Evolutionary conservation across 2,888 invertebrate species (phyloP).

Genomic region (Morpho achilles): DNA sequence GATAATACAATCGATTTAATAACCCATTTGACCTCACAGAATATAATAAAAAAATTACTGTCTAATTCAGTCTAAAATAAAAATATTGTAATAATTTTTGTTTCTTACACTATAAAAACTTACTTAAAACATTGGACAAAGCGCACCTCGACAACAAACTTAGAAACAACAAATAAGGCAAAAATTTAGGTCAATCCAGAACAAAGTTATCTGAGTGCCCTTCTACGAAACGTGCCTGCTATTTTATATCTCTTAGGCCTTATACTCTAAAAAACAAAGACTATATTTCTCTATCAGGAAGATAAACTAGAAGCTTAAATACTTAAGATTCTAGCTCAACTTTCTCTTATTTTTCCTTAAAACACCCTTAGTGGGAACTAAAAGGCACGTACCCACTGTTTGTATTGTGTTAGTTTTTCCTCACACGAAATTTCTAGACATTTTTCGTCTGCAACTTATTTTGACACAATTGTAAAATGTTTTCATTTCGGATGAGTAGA

Average conservation of each 20-base stretch:
- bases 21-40: too few species aligned
- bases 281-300: conserved; percentile 2
- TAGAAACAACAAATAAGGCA: conserved; percentile 5
- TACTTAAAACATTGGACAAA: too few species aligned
- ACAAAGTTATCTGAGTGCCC: conserved; percentile 18
- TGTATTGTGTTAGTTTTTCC: conserved; percentile 25
- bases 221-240: conserved; percentile 11
- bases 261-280: conserved; percentile 3
- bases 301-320: too few species aligned
- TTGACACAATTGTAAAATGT: conserved; percentile 22
- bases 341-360: conserved; percentile 22
- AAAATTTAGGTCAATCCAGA: conserved; percentile 18
- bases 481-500: conserved; percentile 10
- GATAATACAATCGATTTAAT: too few species aligned
- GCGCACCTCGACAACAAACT: too few species aligned
- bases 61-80: too few species aligned
- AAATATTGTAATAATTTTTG: too few species aligned
- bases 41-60: too few species aligned
- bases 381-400: conserved; percentile 27
- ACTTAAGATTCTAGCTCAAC: conserved; percentile 5
- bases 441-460: conserved; percentile 17
- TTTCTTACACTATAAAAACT: too few species aligned
- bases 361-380: conserved; percentile 26
- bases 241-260: neutral
- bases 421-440: conserved; percentile 21